Evolutionary conservation across 2,888 invertebrate species (phyloP), one percentile per base, ranked within the genome.

Genomic region (Cephus spinipes): DNA sequence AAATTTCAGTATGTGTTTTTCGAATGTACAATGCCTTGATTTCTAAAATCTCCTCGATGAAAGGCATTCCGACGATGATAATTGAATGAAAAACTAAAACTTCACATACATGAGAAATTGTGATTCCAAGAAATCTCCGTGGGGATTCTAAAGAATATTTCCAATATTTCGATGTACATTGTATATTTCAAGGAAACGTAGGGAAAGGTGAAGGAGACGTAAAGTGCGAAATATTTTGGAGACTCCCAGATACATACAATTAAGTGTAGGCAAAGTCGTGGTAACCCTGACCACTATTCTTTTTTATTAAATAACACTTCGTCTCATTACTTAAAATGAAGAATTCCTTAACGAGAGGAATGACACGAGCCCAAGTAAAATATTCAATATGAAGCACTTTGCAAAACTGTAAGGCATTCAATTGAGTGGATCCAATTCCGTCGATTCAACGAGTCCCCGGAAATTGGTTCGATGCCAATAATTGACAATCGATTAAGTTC

Each of bases 191-290:
- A 55, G 55, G 55, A 55, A 23, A 4, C 2, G 55, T 55, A 23
- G 55, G 55, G 23, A 55, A 40, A 55, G 55, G 55, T 23, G 55
- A 55, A 23, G 55, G 55, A 55, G 55, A 55, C 55, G 55, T 55
- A 23, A 55, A 55, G 55, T 55, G 55, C 55, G 55, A 55, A 55
- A 55, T 55, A 55, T 55, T 55, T 55, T 55, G 71, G 31, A 71
- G 71, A 71, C 71, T 71, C 71, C 31, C 71, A 33, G 71, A 71
- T 31, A 71, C 71, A 71, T 71, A 71, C 71, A 71, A 71, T 71
- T 71, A 71, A 71, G 71, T 71, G 31, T 71, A 71, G 71, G 31
- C 71, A 71, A 33, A 71, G 71, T 71, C 71, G 15, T 71, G 71
- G 71, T 71, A 71, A 71, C 71, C 71, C 71, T 71, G 15, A 71